Percentiles rank a stretch among this genome's conserved stretches.
These are phyloP conservation scores for Pimephales promelas DNA, from an alignment of 2,113 vertebrate genomes.

Conservation along the genomic window DNA sequence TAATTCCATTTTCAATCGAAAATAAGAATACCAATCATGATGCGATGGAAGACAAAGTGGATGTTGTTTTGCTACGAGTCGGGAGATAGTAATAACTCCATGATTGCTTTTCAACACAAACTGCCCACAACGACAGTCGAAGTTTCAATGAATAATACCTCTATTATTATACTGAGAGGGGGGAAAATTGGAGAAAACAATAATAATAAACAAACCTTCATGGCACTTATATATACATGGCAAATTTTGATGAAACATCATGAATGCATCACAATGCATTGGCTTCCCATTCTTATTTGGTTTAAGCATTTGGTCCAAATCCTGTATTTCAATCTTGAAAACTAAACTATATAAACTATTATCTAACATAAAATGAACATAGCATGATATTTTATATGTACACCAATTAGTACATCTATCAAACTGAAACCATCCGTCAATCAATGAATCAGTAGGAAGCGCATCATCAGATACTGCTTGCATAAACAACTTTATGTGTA, in stretches of 20 bases:
- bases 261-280: too few species aligned
- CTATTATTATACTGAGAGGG: conserved; percentile 59
- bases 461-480: conserved; percentile 7
- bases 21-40: conserved; percentile 68
- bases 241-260: not conserved
- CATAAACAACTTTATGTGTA: conserved; percentile 28
- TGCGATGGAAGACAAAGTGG: conserved; percentile 61
- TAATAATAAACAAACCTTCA: not conserved
- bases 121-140: conserved; percentile 69
- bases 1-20: conserved; percentile 79
- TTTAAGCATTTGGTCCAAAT: not conserved
- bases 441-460: not conserved
- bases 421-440: conserved; percentile 6
- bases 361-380: not conserved
- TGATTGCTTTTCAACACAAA: conserved; percentile 76
- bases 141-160: conserved; percentile 74
- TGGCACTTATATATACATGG: not conserved
- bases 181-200: too few species aligned
- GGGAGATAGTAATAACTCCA: conserved; percentile 73
- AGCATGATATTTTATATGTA: not conserved
- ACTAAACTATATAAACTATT: not conserved
- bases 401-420: not conserved
- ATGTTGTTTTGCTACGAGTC: conserved; percentile 72
- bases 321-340: not conserved
- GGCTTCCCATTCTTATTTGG: not conserved